Conservation (phyloP, 2,113 vertebrate species). For the Lepisosteus oculatus region DNA sequence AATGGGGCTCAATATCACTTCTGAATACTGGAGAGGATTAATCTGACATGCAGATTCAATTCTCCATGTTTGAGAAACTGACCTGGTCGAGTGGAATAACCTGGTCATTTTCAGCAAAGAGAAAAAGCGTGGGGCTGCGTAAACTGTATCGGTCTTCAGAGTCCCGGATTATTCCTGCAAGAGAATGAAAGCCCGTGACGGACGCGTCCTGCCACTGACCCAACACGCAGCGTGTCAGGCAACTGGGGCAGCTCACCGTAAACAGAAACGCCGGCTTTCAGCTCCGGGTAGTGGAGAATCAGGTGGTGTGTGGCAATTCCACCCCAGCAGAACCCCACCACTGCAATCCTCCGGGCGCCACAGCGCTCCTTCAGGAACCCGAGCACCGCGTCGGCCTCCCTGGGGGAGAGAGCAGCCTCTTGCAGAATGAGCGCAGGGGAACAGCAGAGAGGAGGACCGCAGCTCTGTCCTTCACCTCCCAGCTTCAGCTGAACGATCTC, state of each 20-base stretch:
- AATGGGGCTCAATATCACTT: no score
- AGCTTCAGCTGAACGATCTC: no score
- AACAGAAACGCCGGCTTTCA: constrained; percentile 71
- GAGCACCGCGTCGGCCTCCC: constrained; percentile 66
- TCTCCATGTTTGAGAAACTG: constrained; percentile 1
- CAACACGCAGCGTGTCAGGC: no score
- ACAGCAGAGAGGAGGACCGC: no score
- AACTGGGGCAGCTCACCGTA: constrained; percentile 48
- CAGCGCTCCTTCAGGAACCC: constrained; percentile 66
- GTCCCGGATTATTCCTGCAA: constrained; percentile 66
- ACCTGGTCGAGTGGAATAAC: constrained; percentile 71
- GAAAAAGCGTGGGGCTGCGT: constrained; percentile 70
- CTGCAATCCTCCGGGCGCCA: constrained; percentile 51
- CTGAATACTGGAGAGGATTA: no score
- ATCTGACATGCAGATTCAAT: no score
- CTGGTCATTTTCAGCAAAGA: constrained; percentile 72
- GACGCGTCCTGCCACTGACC: no score
- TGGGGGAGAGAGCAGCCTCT: constrained; percentile 25
- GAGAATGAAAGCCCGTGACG: constrained; percentile 1
- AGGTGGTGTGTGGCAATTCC: constrained; percentile 65
- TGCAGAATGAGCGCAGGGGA: background rate
- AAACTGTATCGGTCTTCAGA: constrained; percentile 59
- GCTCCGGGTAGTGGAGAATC: constrained; percentile 55
- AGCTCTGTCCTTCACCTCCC: no score
- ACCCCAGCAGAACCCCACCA: constrained; percentile 75